phyloP scores from a whole-genome alignment of 2,113 vertebrate species.

The Aspiorhynchus laticeps region DNA sequence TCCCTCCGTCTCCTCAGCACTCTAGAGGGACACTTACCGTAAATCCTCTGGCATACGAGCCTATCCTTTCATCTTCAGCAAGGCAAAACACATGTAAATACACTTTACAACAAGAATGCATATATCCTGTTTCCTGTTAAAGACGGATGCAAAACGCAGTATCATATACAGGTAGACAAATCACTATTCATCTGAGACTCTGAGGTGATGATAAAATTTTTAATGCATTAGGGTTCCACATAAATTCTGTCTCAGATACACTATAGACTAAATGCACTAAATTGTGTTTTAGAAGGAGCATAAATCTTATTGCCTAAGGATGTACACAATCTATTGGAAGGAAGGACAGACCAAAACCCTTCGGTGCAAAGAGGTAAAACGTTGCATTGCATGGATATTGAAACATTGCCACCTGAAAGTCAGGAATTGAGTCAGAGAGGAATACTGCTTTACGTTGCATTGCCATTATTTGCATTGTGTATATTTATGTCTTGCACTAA shows the following conservation, averaged over 20 bases:
- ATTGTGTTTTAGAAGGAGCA: neutral
- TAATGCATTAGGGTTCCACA: neutral
- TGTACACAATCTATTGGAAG: neutral
- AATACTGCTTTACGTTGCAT: neutral
- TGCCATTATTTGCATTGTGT: neutral
- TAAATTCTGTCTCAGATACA: neutral
- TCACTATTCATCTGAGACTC: neutral
- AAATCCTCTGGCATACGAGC: conserved; percentile 43
- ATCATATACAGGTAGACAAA: neutral
- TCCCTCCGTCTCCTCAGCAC: conserved; percentile 43
- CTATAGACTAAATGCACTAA: neutral
- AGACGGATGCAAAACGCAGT: neutral
- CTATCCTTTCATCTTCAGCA: neutral
- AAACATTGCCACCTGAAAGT: neutral
- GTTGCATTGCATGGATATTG: neutral
- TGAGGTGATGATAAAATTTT: neutral
- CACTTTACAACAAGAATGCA: neutral
- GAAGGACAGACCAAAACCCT: neutral
- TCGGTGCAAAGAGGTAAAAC: neutral
- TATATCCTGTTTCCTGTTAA: neutral
- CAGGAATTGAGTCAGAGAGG: neutral
- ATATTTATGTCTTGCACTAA: neutral
- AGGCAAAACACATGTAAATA: neutral
- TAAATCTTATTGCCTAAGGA: neutral
- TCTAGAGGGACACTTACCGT: conserved; percentile 46